Evolutionary conservation across 2,113 vertebrate species (phyloP), one percentile per base, ranked within the genome.

Genomic region (Amphiprion ocellaris): DNA sequence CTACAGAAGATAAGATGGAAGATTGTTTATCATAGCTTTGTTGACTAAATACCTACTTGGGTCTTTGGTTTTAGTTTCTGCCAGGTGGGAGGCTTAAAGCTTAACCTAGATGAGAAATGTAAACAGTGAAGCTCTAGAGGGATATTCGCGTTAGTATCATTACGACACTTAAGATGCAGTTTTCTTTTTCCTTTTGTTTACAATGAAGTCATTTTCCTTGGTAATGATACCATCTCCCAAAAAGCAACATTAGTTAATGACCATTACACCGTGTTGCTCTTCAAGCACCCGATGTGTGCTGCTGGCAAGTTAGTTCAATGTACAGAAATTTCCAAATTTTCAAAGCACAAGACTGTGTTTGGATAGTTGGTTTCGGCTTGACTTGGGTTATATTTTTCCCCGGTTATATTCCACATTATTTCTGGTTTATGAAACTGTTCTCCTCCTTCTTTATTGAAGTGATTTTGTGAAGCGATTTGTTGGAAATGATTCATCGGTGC

Each of bases 191-290:
- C 4, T 30, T 30, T 6, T 30, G 30, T 30, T 30, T 30, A 1
- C 2, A 6, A 5, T 30, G 30, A 30, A 30, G 30, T 30, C 4
- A 4, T 5, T 52, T n/a, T 55, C 4, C 54, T 39, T 28, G 17
- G 23, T 81, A 85, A 80, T 78, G 77, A 73, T 65, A 49, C 55
- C 33, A 10, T 37, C 33, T 37, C 8, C 33, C 9, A 52, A 77
- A 54, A 24, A 23, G 65, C 53, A 63, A 61, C 58, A 0, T 5
- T 37, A 50, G 28, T 10, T 55, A 75, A 80, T 64, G 15, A 72
- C 54, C 15, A 30, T 30, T 30, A 30, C 30, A 30, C 30, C 30
- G 4, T 30, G 30, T 30, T 30, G 30, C 3, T 19, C 59, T 61
- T 63, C 5, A 19, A 69, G 28, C 24, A 39, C 2, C n/a, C 61